Conservation (phyloP, 1,140 invertebrate species). For the Pogonognathellus flavescens region DNA sequence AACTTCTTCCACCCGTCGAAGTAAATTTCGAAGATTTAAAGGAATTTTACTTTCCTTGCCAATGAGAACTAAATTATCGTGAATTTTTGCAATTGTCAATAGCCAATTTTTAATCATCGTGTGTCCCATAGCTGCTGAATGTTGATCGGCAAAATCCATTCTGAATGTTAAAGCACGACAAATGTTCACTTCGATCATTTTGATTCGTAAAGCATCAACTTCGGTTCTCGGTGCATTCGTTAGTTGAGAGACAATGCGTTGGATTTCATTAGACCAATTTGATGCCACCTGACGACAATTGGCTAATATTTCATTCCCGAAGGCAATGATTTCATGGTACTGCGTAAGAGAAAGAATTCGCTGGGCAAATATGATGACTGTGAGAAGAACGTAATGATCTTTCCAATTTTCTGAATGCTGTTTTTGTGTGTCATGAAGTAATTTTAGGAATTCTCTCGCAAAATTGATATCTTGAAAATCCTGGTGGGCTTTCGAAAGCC, state of each 20-base stretch:
- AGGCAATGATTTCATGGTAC: too few relatives aligned
- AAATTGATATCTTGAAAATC: slow-evolving; percentile 49
- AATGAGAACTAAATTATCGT: slow-evolving; percentile 51
- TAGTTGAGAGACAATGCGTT: slow-evolving; percentile 9
- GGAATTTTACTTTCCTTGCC: not conserved
- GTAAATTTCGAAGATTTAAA: not conserved
- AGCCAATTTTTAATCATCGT: slow-evolving; percentile 11
- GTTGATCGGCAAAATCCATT: not conserved
- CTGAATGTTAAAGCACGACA: slow-evolving; percentile 46
- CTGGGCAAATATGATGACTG: slow-evolving; percentile 35
- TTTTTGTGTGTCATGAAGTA: slow-evolving; percentile 14
- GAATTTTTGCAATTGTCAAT: slow-evolving; percentile 37
- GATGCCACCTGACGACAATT: slow-evolving; percentile 21
- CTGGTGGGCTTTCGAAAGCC: slow-evolving; percentile 22
- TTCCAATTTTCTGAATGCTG: slow-evolving; percentile 56
- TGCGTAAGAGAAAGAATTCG: not conserved
- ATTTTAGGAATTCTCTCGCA: slow-evolving; percentile 43
- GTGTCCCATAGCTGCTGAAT: not conserved
- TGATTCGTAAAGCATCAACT: slow-evolving; percentile 49
- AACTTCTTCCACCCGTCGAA: slow-evolving; percentile 46
- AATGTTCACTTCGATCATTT: slow-evolving; percentile 53
- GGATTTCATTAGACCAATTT: slow-evolving; percentile 51
- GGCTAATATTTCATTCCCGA: not conserved
- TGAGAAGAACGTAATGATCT: slow-evolving; percentile 41
- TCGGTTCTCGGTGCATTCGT: slow-evolving; percentile 36